Percentiles rank a stretch among this genome's conserved stretches.
Conservation (phyloP, 2,888 invertebrate species). For the Dicyrtomina minuta region DNA sequence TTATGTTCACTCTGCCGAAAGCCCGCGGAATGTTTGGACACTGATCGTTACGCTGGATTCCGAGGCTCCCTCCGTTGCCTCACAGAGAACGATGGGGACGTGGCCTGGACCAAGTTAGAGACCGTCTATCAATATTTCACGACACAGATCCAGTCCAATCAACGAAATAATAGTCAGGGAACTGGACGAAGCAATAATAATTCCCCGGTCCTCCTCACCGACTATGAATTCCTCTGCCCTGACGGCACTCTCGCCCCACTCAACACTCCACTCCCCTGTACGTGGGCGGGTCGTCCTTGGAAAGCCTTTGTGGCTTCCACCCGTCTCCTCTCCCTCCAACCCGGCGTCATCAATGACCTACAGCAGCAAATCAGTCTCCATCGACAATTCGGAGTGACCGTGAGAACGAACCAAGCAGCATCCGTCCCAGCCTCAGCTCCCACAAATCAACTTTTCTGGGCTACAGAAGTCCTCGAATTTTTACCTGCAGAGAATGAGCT, state of each 20-base stretch:
- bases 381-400: slow-evolving; percentile 24
- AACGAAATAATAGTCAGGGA: neutral
- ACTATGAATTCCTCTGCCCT: slow-evolving; percentile 75
- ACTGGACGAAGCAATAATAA: neutral
- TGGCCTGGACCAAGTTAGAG: slow-evolving; percentile 83
- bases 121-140: slow-evolving; percentile 61
- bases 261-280: slow-evolving; percentile 66
- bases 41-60: slow-evolving; percentile 82
- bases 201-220: slow-evolving; percentile 48
- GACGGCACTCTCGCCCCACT: slow-evolving; percentile 73
- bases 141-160: slow-evolving; percentile 30
- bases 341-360: slow-evolving; percentile 45
- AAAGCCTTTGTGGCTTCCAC: slow-evolving; percentile 56
- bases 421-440: slow-evolving; percentile 5
- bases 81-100: slow-evolving; percentile 76
- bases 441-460: slow-evolving; percentile 44
- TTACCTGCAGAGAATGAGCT: slow-evolving; percentile 38
- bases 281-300: slow-evolving; percentile 86
- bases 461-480: slow-evolving; percentile 48
- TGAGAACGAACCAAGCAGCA: slow-evolving; percentile 2
- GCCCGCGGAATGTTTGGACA: slow-evolving; percentile 74
- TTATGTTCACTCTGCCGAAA: slow-evolving; percentile 76
- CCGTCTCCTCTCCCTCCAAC: slow-evolving; percentile 39
- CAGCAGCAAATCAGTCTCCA: slow-evolving; percentile 52
- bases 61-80: slow-evolving; percentile 82